A percentile compares a stretch with the other conserved stretches of the same genome.
phyloP scores from a whole-genome alignment of 2,888 invertebrate genomes.

The Plebejus anna region DNA sequence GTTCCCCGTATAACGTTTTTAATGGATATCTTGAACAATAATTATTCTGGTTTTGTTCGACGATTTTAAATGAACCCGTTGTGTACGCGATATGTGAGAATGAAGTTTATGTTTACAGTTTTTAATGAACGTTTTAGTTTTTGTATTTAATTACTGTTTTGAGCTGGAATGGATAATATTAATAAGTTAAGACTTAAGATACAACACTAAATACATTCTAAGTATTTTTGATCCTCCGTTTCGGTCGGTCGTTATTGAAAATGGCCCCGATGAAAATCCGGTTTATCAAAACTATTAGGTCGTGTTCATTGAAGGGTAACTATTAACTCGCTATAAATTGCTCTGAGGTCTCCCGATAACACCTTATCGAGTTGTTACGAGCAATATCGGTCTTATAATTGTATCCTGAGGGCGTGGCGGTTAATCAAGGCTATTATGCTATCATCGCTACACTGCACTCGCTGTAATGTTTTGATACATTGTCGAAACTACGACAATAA shows the following conservation, averaged over 20 bases:
- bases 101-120: constrained; percentile 1
- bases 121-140: constrained; percentile 19
- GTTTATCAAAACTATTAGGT: constrained; percentile 40
- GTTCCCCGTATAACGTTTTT: constrained; percentile 34
- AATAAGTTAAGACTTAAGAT: neutral
- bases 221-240: neutral
- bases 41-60: constrained; percentile 32
- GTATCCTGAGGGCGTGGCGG: constrained; percentile 58
- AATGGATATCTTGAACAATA: constrained; percentile 36
- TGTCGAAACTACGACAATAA: constrained; percentile 34
- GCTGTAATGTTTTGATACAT: constrained; percentile 39
- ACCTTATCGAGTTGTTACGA: constrained; percentile 70
- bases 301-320: constrained; percentile 58
- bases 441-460: constrained; percentile 39
- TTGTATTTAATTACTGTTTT: neutral
- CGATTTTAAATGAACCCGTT: constrained; percentile 33
- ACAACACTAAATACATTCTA: neutral
- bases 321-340: constrained; percentile 71
- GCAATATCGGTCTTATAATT: constrained; percentile 68
- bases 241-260: constrained; percentile 16
- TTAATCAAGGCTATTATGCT: constrained; percentile 60
- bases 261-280: constrained; percentile 40
- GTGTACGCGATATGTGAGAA: constrained; percentile 28
- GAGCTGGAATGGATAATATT: neutral
- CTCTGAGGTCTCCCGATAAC: constrained; percentile 63